A percentile compares a stretch with the other conserved stretches of the same genome.
Evolutionary conservation across 2,888 invertebrate genomes (phyloP).

Genomic region (Rhorus exstirpatorius): DNA sequence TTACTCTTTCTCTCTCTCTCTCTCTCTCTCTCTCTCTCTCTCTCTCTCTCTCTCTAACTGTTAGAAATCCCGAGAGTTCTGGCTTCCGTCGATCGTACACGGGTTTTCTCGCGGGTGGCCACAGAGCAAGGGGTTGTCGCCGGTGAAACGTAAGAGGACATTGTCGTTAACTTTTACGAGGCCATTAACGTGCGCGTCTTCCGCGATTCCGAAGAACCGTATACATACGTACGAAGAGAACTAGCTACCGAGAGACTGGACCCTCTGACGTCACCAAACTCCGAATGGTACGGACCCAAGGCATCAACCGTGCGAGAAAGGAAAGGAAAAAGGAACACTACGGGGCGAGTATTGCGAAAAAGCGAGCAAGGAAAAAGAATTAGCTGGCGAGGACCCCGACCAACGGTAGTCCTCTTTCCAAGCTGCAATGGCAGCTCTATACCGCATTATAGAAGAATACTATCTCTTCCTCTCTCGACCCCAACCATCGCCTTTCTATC

Average conservation of each 20-base stretch:
- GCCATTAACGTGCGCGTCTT: slow-evolving; percentile 85
- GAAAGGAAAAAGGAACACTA: slow-evolving; percentile 51
- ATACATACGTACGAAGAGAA: slow-evolving; percentile 22
- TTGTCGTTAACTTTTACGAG: slow-evolving; percentile 86
- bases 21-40: slow-evolving; percentile 1
- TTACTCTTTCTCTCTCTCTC: neutral
- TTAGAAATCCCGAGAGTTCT: slow-evolving; percentile 31
- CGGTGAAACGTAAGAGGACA: slow-evolving; percentile 83
- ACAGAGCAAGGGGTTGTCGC: slow-evolving; percentile 73
- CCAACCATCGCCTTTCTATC: slow-evolving; percentile 67
- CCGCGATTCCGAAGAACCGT: slow-evolving; percentile 78
- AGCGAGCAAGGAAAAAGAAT: slow-evolving; percentile 77
- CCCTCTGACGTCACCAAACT: slow-evolving; percentile 81
- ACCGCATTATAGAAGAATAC: slow-evolving; percentile 54
- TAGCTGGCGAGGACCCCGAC: slow-evolving; percentile 75
- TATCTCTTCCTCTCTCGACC: slow-evolving; percentile 31
- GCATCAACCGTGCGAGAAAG: slow-evolving; percentile 58
- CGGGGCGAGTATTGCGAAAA: slow-evolving; percentile 55
- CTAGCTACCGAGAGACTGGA: slow-evolving; percentile 76
- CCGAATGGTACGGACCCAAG: slow-evolving; percentile 25
- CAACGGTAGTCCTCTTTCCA: slow-evolving; percentile 66
- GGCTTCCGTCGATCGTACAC: slow-evolving; percentile 43
- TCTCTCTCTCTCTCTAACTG: slow-evolving; percentile 2
- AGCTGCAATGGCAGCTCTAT: slow-evolving; percentile 36
- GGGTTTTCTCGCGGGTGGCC: slow-evolving; percentile 61